Evolutionary conservation across 2,888 invertebrate genomes (phyloP), one percentile per base, ranked within the genome.

Genomic region (Bombyx huttoni): DNA sequence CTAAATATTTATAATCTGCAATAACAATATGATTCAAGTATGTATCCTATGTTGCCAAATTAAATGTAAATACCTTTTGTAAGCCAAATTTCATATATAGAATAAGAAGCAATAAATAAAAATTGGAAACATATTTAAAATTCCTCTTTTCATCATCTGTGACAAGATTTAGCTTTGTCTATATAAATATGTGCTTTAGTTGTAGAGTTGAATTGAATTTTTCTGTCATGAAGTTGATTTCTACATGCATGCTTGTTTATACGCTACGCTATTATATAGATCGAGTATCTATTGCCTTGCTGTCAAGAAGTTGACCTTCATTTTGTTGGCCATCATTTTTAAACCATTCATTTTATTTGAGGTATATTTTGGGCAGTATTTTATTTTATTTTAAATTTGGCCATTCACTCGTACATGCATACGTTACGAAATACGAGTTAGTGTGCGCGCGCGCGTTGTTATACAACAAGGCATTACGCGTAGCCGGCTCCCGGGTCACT

Each of bases 291-390:
- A 83, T n/a, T 89, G 89, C 89, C 89, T 89, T 89, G 91, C 91
- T 92, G 92, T 94, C 94, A 94, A 95, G 95, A 95, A 96, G 95
- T 95, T 95, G 95, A 95, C 95, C 94, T 94, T 94, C 94, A 94
- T 95, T 95, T 94, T 91, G 93, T 93, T 93, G 93, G 93, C 94
- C 93, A 93, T 93, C 93, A 92, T 93, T 92, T 91, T 91, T 91
- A 89, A 91, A 89, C 83, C 85, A 86, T 87, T 79, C 79, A 79
- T 87, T 84, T 85, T 79, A 77, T 87, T 86, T 86, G 75, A 81
- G 81, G 79, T 85, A 78, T 86, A 81, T 88, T 82, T 84, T 83
- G 85, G 81, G 80, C 86, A 84, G 72, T 75, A 73, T 74, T 72
- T 74, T 74, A n/a, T 78, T 77, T 65, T 63, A 67, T 77, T 78